Percentiles rank a stretch among this genome's conserved stretches.
These are phyloP conservation scores for Eulacestoma nigropectus DNA, from an alignment of 2,113 vertebrate species.

Conservation along the genomic window DNA sequence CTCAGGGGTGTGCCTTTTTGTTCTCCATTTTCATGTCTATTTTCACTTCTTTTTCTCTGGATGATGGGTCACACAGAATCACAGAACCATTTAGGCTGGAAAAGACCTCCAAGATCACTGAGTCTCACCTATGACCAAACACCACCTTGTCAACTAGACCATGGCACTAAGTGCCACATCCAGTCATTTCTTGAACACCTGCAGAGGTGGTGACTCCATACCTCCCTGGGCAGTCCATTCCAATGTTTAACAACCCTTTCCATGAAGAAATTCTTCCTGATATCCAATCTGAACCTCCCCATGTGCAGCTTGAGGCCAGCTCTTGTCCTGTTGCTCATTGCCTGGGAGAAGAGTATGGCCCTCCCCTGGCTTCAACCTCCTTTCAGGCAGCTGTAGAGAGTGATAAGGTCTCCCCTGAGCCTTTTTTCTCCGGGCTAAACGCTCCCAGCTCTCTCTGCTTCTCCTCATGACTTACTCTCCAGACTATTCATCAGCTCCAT, in stretches of 20 bases:
- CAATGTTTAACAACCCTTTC: background rate
- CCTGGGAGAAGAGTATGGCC: background rate
- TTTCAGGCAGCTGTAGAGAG: background rate
- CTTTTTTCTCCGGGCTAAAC: background rate
- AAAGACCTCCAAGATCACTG: background rate
- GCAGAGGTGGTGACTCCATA: background rate
- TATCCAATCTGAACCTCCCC: background rate
- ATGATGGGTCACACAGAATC: background rate
- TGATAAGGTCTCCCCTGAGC: background rate
- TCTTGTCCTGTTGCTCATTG: background rate
- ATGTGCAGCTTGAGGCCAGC: background rate
- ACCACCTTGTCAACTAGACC: background rate
- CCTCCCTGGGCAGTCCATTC: background rate
- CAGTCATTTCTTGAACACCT: background rate
- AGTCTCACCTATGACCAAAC: background rate
- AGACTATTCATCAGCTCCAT: background rate
- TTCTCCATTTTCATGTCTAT: background rate
- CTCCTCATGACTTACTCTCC: background rate
- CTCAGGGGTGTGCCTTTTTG: background rate
- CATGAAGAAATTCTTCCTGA: background rate
- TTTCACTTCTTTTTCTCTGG: background rate
- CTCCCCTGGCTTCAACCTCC: background rate
- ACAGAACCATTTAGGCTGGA: background rate
- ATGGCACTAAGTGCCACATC: background rate
- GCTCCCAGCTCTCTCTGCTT: background rate